Base-by-base conservation (phyloP, 2,113 vertebrate genomes). In the Zeus faber region DNA sequence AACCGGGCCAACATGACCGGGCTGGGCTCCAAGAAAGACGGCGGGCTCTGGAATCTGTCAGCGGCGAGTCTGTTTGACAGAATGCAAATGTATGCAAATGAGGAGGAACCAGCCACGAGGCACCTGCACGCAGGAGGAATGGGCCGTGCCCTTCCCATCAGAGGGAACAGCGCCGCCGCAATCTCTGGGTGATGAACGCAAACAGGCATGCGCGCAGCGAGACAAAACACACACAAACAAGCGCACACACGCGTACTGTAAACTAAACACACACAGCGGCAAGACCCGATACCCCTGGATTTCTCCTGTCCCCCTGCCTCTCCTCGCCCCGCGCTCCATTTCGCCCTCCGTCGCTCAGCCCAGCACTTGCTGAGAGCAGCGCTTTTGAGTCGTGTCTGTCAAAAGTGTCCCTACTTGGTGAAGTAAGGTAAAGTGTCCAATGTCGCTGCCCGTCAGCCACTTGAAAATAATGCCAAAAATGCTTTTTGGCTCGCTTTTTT, bases 61-160 rank as follows among this genome's bases (percentile, higher is more conserved):
- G 85, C 68, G 31, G 77, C 69, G 20, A 67, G 76, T 79, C 83
- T 62, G 58, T 82, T 85, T 91, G 89, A 90, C 89, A 86, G 72
- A 81, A 91, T 91, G 89, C 90, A 81, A 90, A 91, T 91, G 51
- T 85, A 90, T 90, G 89, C 79, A 88, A 91, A 91, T 76, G 73
- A 89, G 51, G 70, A 76, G 81, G 83, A 81, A 80, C 71, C 79
- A 78, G 80, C 83, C 83, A 81, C 80, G 85, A 81, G 78, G 74
- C 74, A 91, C 85, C 85, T 88, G 84, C 83, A 80, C 78, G 82
- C 84, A 79, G 78, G 84, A 85, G 85, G 78, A 85, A 74, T 74
- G 71, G 77, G 61, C 75, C 60, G 48, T 85, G 76, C 77, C 78
- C 83, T 88, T 89, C 74, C 69, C 65, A 76, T 49, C 76, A 81